Base-by-base conservation (phyloP, 2,888 invertebrate genomes). In the Drosophila dives region DNA sequence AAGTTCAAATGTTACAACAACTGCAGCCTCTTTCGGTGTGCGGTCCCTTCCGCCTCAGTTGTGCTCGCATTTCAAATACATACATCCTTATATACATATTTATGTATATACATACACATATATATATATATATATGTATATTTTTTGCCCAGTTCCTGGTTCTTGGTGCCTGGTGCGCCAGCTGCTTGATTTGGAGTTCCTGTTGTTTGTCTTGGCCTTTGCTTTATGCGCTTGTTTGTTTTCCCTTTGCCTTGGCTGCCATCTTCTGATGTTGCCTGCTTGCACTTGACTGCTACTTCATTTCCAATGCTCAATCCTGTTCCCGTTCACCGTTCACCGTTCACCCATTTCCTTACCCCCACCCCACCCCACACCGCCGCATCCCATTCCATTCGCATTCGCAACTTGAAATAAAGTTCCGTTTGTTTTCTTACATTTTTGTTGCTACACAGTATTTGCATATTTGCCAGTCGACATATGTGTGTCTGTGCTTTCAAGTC, bases 381-480 rank as follows among this genome's bases (percentile, higher is more conserved):
- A 15, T 45, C 26, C 20, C 45, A 12, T 29, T 45, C 49, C n/a
- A 34, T 42, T 48, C n/a, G 38, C 48, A 48, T 29, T 29, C 42
- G 34, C 42, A 40, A 75, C 81, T 78, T 73, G 72, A 79, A 81
- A 83, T 81, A 81, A 86, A 86, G 80, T 81, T 85, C 73, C 89
- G 77, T 84, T 88, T 76, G 75, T 64, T 80, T 75, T 77, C 80
- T 75, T 70, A 77, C 58, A 79, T 75, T 75, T 69, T 79, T 69
- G 32, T 60, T 56, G n/a, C 26, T 59, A 40, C 50, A 58, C 55
- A n/a, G 55, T 55, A 83, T 83, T 88, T 83, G 77, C 88, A 83
- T 83, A 84, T 29, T 29, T 69, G 67, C 65, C 69, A 45, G 61
- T 65, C 38, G 42, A 29, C 20, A 23, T 40, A 20, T 55, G 53